Evolutionary conservation across 2,113 vertebrate genomes (phyloP), one percentile per base, ranked within the genome.

Genomic region (Myodes glareolus): DNA sequence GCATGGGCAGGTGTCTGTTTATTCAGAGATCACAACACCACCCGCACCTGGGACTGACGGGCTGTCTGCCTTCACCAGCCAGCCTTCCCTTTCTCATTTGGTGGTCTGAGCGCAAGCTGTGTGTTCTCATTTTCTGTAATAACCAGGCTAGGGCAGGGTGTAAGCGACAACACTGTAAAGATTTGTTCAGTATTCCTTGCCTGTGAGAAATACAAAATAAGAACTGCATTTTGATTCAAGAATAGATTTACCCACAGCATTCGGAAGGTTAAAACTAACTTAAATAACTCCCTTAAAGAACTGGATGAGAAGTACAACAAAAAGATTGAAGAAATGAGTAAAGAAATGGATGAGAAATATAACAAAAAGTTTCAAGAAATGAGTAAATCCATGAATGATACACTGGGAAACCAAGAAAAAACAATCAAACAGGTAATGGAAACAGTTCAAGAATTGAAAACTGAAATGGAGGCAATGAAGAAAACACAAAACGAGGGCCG

Each of bases 151-250:
- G 47, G 75, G 47, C 3, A 94, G 73, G 58, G 39, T 11, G 33
- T 63, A 80, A 97, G 45, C 4, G 25, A 31, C 87, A 39, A 77
- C 12, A 39, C 42, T 61, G 36, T 39, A 58, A 25, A 45, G 67
- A 88, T 27, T 72, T 70, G 27, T 58, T 96, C 88, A 94, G 73
- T 72, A 77, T 77, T 55, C 72, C 70, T 88, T 58, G 50, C 36
- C 84, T 68, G 85, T 42, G 77, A 29, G 45, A 95, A 85, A 92
- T n/a, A 63, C 25, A 36, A 96, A 92, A 65, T 67, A 78, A 81
- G 67, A 65, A 39, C 52, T 25, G 13, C 52, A n/a, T 90, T 92
- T 70, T 73, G 84, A 93, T 81, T 92, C 86, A 82, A 77, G 55
- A 87, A 63, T 16, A 80, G 75, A 82, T 86, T 39, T 11, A 7